Percentiles rank a stretch among this genome's conserved stretches.
phyloP scores from a whole-genome alignment of 2,797 vertebrate species.

The Leucoraja ocellata region DNA sequence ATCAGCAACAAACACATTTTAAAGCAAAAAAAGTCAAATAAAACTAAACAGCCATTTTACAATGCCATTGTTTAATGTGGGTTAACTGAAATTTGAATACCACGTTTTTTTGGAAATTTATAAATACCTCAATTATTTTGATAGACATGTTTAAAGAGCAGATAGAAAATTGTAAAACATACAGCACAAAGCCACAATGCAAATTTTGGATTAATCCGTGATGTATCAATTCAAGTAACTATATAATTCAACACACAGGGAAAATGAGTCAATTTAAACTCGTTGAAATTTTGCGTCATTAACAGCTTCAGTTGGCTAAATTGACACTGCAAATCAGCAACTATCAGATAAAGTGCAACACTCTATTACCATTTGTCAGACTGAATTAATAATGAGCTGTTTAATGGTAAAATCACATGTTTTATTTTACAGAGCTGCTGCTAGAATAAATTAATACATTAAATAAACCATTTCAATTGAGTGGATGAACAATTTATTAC shows the following conservation, averaged over 20 bases:
- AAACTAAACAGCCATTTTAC: neutral
- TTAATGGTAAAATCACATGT: neutral
- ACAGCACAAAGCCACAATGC: neutral
- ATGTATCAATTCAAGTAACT: neutral
- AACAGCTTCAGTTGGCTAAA: neutral
- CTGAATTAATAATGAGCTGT: neutral
- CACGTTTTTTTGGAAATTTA: neutral
- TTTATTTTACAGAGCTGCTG: constrained; percentile 11
- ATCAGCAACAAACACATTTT: neutral
- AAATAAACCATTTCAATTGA: neutral
- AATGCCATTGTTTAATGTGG: neutral
- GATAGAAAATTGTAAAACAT: neutral
- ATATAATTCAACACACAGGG: neutral
- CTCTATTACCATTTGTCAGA: neutral
- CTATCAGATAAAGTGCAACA: neutral
- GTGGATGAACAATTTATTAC: neutral
- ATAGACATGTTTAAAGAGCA: neutral
- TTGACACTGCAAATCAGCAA: constrained; percentile 7
- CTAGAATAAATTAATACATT: neutral
- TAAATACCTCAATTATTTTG: neutral
- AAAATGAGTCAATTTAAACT: neutral
- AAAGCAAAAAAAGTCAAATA: neutral
- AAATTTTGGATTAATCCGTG: neutral
- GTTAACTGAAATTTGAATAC: neutral
- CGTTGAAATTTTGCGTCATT: neutral